phyloP scores from a whole-genome alignment of 2,888 invertebrate species.

The Lasioglossum figueresi region DNA sequence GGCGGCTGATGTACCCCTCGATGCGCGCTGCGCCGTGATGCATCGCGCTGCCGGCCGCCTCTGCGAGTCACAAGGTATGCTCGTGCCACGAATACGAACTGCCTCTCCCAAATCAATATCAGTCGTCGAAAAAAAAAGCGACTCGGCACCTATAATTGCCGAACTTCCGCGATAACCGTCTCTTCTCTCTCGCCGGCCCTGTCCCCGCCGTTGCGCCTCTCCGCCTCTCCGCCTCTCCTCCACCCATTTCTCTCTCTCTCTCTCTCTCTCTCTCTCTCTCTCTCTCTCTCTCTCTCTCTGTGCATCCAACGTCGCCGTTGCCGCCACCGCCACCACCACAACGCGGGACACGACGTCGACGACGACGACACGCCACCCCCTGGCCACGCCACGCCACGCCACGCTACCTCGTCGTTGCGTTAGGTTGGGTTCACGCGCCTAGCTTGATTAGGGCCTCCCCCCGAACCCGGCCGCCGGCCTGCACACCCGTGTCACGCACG shows the following conservation, averaged over 20 bases:
- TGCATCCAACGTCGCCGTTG: constrained; percentile 51
- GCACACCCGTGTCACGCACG: constrained; percentile 66
- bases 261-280: background rate
- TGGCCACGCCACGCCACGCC: constrained; percentile 11
- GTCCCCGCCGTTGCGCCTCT: constrained; percentile 34
- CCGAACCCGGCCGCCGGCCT: background rate
- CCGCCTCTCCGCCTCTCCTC: constrained; percentile 32
- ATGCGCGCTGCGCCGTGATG: constrained; percentile 81
- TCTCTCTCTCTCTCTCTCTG: background rate
- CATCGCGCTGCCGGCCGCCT: constrained; percentile 79
- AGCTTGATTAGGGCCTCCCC: constrained; percentile 74
- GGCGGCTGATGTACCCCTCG: constrained; percentile 80
- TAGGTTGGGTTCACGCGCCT: constrained; percentile 70
- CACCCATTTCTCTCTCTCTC: background rate
- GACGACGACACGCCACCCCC: constrained; percentile 35
- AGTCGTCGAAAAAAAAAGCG: constrained; percentile 82
- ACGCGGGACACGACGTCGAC: constrained; percentile 14
- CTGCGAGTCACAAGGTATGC: constrained; percentile 81
- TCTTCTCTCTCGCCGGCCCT: constrained; percentile 59
- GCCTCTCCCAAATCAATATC: constrained; percentile 84
- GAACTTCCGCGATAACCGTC: constrained; percentile 75
- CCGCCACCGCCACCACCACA: constrained; percentile 22
- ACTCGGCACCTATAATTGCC: constrained; percentile 73
- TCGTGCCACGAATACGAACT: constrained; percentile 82
- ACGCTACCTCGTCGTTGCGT: constrained; percentile 40